These are phyloP conservation scores for Leptopilina boulardi DNA, from an alignment of 1,140 invertebrate genomes.

Conservation along the genomic window DNA sequence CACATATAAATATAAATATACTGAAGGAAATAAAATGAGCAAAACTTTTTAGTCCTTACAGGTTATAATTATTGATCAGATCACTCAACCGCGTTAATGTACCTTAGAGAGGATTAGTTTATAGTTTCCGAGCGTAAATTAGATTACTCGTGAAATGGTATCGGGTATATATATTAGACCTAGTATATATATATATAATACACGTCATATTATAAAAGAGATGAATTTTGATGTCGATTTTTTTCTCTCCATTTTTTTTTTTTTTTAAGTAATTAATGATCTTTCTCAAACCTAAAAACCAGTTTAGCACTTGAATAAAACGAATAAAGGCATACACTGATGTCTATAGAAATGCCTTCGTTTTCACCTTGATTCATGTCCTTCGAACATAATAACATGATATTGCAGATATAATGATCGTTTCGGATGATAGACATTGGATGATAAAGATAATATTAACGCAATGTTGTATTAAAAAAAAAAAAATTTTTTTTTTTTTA, in stretches of 20 bases:
- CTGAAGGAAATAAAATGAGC: background rate
- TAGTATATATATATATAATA: too few species aligned
- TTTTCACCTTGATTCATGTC: constrained; percentile 56
- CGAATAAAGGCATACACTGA: too few species aligned
- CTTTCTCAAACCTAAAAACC: background rate
- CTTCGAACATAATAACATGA: constrained; percentile 58
- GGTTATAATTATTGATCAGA: constrained; percentile 15
- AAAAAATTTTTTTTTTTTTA: constrained; percentile 19
- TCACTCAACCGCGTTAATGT: constrained; percentile 3
- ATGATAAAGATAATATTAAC: constrained; percentile 47
- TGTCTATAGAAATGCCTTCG: constrained; percentile 44
- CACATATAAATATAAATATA: background rate
- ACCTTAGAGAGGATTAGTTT: constrained; percentile 3
- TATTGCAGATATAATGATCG: constrained; percentile 50
- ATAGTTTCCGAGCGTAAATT: constrained; percentile 10
- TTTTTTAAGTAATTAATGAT: background rate
- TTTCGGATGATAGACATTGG: constrained; percentile 45
- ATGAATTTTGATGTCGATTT: constrained; percentile 7
- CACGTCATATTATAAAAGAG: too few species aligned
- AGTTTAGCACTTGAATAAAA: background rate
- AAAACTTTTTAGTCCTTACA: background rate
- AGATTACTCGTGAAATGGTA: background rate
- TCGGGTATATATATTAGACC: background rate
- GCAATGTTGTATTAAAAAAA: constrained; percentile 37
- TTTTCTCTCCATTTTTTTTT: too few species aligned